These are phyloP conservation scores for Hymenopus coronatus DNA, from an alignment of 2,888 invertebrate species.

Conservation along the genomic window DNA sequence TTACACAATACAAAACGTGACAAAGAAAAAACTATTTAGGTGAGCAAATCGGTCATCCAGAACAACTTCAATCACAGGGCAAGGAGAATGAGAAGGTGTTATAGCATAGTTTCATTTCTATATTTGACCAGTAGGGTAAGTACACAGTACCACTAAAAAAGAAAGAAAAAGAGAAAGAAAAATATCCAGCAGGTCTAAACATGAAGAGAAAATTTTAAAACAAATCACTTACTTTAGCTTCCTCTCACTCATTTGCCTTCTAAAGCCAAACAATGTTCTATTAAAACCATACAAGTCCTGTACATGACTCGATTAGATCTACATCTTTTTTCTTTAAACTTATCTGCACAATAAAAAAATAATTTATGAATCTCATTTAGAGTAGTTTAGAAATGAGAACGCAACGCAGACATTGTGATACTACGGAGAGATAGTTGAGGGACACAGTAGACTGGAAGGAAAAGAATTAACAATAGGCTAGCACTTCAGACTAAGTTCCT, in stretches of 20 bases:
- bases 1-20: constrained; percentile 21
- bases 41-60: constrained; percentile 9
- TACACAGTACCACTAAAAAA: constrained; percentile 35
- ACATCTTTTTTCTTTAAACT: neutral
- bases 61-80: constrained; percentile 6
- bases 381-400: neutral
- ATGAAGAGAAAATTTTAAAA: neutral
- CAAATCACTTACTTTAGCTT: neutral
- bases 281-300: neutral
- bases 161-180: constrained; percentile 21
- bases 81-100: constrained; percentile 16
- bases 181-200: constrained; percentile 28
- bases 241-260: neutral
- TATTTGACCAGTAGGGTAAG: constrained; percentile 35
- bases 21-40: constrained; percentile 16
- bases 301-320: neutral
- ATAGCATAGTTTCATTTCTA: constrained; percentile 6
- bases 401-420: neutral
- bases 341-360: neutral
- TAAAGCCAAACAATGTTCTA: neutral
- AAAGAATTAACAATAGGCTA: constrained; percentile 5
- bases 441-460: constrained; percentile 6
- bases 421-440: neutral
- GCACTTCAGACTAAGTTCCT: constrained; percentile 21
- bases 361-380: neutral